Evolutionary conservation across 2,888 invertebrate species (phyloP), one percentile per base, ranked within the genome.

Genomic region (Philonicus albiceps): DNA sequence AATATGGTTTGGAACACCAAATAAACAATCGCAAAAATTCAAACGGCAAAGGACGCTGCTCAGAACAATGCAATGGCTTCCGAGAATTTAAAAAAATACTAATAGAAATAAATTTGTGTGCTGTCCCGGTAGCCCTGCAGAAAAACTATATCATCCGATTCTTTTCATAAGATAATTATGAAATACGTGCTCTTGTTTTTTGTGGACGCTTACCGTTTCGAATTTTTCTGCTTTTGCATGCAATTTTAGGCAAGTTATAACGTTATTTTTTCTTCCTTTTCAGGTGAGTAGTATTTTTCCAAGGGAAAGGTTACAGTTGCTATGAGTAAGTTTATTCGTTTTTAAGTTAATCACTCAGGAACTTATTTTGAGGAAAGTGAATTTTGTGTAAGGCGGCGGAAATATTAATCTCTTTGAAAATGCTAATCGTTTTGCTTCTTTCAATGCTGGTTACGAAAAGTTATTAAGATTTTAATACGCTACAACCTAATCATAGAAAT

Each of bases 21-120:
- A n/a, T n/a, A n/a, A n/a, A n/a, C n/a, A n/a, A n/a, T 53, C 34
- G 55, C 34, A 43, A 13, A 81, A 81, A 81, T 81, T 81, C 81
- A 19, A 43, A 53, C 31, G 30, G 55, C 19, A 53, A 55, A 55
- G 81, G 53, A 81, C 55, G 34, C 31, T 0, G 4, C 27, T 11
- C 40, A 40, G 13, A 76, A 27, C 55, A 27, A 13, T 55, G 34
- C 64, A 55, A 22, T 55, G 8, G 22, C 22, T 8, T 1, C 22
- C 22, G 27, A n/a, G n/a, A 64, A 64, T 64, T 64, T 22, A 27
- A 64, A 64, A 3, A 31, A 27, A 16, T 31, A 30, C 6, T 13
- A 31, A 11, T 53, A 27, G 53, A 49, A 53, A 27, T 30, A 49
- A 30, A 13, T 73, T 16, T n/a, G 2, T 2, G 30, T 31, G n/a